Evolutionary conservation across 2,888 invertebrate species (phyloP).

Genomic region (Caradrina clavipalpis): DNA sequence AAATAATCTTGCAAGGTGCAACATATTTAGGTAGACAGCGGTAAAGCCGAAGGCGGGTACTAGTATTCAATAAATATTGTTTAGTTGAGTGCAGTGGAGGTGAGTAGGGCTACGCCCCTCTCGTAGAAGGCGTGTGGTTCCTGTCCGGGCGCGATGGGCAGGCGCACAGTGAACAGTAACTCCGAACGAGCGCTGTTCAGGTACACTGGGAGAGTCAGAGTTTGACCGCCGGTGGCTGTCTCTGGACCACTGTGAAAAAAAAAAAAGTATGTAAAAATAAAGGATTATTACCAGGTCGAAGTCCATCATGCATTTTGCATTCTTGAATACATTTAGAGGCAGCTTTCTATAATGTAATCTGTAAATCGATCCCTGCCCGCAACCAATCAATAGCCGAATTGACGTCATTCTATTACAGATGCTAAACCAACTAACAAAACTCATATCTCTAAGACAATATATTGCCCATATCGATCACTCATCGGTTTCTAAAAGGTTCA

Average conservation of each 20-base stretch:
- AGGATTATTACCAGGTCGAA: too few species aligned
- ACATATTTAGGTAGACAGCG: constrained; percentile 6
- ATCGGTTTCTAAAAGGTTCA: too few species aligned
- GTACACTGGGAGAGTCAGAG: constrained; percentile 98
- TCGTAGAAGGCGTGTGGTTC: constrained; percentile 99
- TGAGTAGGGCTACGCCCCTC: constrained; percentile 98
- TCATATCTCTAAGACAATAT: too few species aligned
- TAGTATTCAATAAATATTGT: constrained; percentile 1
- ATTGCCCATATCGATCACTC: too few species aligned
- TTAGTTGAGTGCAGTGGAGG: constrained; percentile 96
- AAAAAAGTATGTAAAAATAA: background rate
- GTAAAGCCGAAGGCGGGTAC: background rate
- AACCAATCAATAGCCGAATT: too few species aligned
- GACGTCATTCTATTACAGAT: too few species aligned
- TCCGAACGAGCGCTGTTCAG: constrained; percentile 98
- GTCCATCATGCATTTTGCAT: too few species aligned
- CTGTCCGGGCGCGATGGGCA: constrained; percentile 97
- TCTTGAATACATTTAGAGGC: too few species aligned
- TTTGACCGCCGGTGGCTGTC: constrained; percentile 85
- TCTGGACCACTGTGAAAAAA: constrained; percentile 79
- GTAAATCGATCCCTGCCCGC: too few species aligned
- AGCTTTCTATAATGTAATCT: too few species aligned
- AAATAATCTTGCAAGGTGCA: constrained; percentile 3
- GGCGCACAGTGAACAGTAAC: constrained; percentile 98
- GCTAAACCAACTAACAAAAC: too few species aligned